Conservation (phyloP, 2,113 vertebrate genomes). For the Poeciliopsis occidentalis region DNA sequence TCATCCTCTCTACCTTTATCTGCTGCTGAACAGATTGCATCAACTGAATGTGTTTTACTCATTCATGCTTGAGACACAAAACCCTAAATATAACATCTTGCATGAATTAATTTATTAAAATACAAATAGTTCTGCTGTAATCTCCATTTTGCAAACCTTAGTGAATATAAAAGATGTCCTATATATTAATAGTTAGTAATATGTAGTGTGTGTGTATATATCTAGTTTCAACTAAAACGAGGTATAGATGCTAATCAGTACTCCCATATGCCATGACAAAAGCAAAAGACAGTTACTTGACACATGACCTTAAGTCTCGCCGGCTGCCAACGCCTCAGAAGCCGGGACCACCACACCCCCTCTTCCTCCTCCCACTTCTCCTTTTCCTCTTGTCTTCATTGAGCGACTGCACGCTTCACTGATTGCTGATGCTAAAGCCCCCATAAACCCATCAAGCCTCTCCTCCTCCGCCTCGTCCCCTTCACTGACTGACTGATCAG, state of each 20-base stretch:
- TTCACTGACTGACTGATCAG: conserved; percentile 46
- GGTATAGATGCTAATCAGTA: conserved; percentile 4
- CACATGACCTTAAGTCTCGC: conserved; percentile 63
- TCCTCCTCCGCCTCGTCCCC: conserved; percentile 52
- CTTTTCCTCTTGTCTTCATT: conserved; percentile 43
- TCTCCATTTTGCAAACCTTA: neutral
- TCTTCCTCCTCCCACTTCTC: conserved; percentile 13
- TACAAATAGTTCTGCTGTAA: neutral
- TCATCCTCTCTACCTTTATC: conserved; percentile 6
- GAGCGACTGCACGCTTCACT: conserved; percentile 37
- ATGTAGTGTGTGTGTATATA: conserved; percentile 1
- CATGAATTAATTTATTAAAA: neutral
- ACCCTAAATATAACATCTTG: neutral
- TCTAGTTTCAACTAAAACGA: neutral
- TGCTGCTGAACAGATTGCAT: conserved; percentile 13
- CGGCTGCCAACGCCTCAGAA: conserved; percentile 48
- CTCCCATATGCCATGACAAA: conserved; percentile 40
- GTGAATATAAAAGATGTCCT: neutral
- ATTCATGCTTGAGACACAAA: conserved; percentile 5
- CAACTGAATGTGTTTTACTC: conserved; percentile 3
- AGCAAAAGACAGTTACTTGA: conserved; percentile 43
- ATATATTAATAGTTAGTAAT: no score
- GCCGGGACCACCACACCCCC: conserved; percentile 24
- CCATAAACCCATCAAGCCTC: conserved; percentile 33
- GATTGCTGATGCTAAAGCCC: conserved; percentile 34